A percentile compares a stretch with the other conserved stretches of the same genome.
phyloP scores from a whole-genome alignment of 1,140 invertebrate species.

The Leptonema lineaticorne region DNA sequence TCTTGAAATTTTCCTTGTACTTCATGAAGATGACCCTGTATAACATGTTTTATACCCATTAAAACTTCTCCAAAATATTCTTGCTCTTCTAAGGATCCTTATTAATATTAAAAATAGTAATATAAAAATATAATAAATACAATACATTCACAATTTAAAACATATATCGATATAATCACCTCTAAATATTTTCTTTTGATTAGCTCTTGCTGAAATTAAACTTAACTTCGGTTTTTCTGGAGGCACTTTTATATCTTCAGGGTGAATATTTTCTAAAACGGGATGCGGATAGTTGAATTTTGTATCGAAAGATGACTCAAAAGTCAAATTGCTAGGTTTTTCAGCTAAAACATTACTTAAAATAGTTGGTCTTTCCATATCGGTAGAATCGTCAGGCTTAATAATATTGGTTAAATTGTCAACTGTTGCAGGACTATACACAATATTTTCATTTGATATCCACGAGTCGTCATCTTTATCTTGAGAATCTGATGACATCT shows the following conservation, averaged over 20 bases:
- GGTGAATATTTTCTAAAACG: constrained; percentile 43
- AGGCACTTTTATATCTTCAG: constrained; percentile 55
- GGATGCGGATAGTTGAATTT: constrained; percentile 38
- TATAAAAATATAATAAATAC: not conserved
- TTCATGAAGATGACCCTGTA: constrained; percentile 69
- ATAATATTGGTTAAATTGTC: constrained; percentile 25
- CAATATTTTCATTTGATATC: constrained; percentile 29
- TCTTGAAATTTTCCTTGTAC: constrained; percentile 66
- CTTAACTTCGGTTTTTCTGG: constrained; percentile 53
- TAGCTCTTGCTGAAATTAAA: constrained; percentile 52
- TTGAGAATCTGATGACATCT: constrained; percentile 30
- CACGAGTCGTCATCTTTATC: constrained; percentile 33
- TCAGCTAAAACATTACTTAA: constrained; percentile 33
- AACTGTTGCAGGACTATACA: constrained; percentile 4
- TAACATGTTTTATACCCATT: constrained; percentile 72
- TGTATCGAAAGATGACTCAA: constrained; percentile 30
- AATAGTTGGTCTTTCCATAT: constrained; percentile 23
- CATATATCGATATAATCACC: constrained; percentile 42
- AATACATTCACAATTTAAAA: not conserved
- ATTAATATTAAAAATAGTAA: constrained; percentile 6
- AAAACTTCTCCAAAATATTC: constrained; percentile 76
- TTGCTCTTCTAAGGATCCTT: constrained; percentile 63
- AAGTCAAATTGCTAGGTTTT: constrained; percentile 19
- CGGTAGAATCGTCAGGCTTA: constrained; percentile 21
- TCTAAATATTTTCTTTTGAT: constrained; percentile 54